Conservation (phyloP, 2,888 invertebrate genomes). For the Steromphala cineraria region DNA sequence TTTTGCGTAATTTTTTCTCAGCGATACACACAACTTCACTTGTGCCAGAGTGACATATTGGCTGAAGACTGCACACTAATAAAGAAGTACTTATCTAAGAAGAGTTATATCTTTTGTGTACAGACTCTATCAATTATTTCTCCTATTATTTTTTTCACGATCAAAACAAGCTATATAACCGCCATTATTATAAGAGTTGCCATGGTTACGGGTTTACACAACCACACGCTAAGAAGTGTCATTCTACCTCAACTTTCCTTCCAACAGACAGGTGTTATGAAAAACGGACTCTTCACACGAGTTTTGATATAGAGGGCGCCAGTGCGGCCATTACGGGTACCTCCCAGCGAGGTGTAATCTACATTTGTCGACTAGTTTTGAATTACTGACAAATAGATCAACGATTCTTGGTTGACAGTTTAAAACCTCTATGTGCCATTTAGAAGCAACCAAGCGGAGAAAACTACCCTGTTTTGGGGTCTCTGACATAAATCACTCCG, state of each 20-base stretch:
- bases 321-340: background rate
- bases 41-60: no score
- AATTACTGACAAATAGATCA: conserved; percentile 16
- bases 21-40: no score
- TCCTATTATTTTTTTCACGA: no score
- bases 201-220: no score
- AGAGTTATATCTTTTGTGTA: no score
- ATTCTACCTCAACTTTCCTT: background rate
- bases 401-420: background rate
- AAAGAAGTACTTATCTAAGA: no score
- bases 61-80: no score
- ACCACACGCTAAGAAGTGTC: no score
- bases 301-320: conserved; percentile 2
- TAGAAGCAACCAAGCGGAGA: background rate
- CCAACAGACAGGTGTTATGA: background rate
- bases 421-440: conserved; percentile 8
- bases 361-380: background rate
- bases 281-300: background rate
- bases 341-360: background rate
- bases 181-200: no score
- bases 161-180: no score
- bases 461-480: background rate
- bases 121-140: no score
- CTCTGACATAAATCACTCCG: background rate
- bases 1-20: no score